A percentile compares a stretch with the other conserved stretches of the same genome.
Conservation (phyloP, 2,888 invertebrate genomes). For the Slavum lentiscoides region DNA sequence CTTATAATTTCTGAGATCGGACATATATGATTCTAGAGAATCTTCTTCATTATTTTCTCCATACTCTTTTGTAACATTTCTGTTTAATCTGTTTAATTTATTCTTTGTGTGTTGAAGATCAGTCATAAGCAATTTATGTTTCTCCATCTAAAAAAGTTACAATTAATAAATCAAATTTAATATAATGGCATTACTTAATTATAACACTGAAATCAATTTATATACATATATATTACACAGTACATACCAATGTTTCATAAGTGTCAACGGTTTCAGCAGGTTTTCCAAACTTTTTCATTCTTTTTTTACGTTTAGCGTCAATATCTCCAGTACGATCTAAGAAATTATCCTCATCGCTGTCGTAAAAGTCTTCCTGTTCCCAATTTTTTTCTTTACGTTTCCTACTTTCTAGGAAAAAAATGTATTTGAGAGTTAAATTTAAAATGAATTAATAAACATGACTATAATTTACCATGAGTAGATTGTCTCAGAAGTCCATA, state of each 20-base stretch:
- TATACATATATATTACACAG: neutral
- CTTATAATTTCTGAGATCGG: constrained; percentile 66
- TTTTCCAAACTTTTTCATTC: constrained; percentile 69
- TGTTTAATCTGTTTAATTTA: constrained; percentile 53
- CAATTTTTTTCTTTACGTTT: constrained; percentile 77
- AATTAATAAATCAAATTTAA: neutral
- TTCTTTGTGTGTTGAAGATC: constrained; percentile 63
- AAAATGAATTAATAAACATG: constrained; percentile 16
- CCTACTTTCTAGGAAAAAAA: constrained; percentile 69
- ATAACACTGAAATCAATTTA: neutral
- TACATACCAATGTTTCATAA: constrained; percentile 61
- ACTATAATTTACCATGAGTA: constrained; percentile 71
- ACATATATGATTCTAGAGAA: constrained; percentile 84
- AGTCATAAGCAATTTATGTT: constrained; percentile 63
- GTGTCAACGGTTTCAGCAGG: constrained; percentile 65
- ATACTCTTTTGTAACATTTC: constrained; percentile 44
- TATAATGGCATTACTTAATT: neutral
- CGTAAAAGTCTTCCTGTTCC: constrained; percentile 88
- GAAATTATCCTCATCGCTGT: constrained; percentile 94
- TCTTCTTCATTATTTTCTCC: constrained; percentile 63
- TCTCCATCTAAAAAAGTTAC: constrained; percentile 64
- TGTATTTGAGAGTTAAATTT: neutral
- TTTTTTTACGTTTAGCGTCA: constrained; percentile 78
- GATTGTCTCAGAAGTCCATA: constrained; percentile 74
- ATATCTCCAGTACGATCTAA: constrained; percentile 89